Evolutionary conservation across 2,797 vertebrate genomes (phyloP).

Genomic region (Prionace glauca): DNA sequence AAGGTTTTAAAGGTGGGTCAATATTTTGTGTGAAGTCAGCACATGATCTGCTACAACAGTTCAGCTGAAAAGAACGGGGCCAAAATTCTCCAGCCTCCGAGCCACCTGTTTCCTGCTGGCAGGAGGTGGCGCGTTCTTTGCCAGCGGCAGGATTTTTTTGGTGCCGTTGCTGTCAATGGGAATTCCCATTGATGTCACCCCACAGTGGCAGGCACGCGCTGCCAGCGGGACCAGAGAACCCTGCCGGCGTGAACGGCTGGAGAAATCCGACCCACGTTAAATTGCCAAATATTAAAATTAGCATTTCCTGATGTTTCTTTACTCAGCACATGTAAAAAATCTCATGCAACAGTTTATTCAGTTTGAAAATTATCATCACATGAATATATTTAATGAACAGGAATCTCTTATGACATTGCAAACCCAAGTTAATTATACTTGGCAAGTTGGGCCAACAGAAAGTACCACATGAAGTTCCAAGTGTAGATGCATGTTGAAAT

Average conservation of each 20-base stretch:
- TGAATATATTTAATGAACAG: neutral
- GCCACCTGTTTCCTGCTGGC: too few species aligned
- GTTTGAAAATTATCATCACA: neutral
- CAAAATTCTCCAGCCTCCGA: too few species aligned
- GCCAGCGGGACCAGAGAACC: too few species aligned
- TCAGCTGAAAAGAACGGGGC: neutral
- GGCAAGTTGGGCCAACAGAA: neutral
- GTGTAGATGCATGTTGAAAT: constrained; percentile 2
- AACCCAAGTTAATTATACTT: neutral
- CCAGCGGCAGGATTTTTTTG: too few species aligned
- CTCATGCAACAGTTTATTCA: neutral
- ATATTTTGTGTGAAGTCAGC: neutral
- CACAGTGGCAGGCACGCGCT: too few species aligned
- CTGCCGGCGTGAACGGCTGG: too few species aligned
- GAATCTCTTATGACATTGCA: neutral
- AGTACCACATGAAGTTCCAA: neutral
- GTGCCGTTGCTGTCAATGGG: too few species aligned
- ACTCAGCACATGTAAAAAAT: neutral
- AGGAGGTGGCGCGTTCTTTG: too few species aligned
- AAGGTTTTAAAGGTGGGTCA: neutral
- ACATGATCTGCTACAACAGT: neutral
- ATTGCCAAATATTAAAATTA: neutral
- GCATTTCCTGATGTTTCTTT: neutral
- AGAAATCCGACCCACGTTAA: too few species aligned
- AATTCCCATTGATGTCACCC: too few species aligned